phyloP scores from a whole-genome alignment of 2,797 vertebrate genomes.

The Melopsittacus undulatus region DNA sequence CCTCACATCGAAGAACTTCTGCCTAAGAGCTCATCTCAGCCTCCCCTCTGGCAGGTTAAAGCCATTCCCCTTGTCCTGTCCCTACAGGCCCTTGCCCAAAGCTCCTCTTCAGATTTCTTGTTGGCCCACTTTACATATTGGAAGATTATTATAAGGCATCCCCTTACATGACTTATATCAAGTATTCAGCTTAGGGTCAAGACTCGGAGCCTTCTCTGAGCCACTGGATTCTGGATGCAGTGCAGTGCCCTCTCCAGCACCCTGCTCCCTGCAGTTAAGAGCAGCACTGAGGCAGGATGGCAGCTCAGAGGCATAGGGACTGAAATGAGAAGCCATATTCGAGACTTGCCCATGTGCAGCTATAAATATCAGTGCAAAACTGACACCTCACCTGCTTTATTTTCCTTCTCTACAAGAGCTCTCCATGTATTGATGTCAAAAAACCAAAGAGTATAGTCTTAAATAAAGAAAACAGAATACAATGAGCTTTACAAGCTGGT shows the following conservation, averaged over 20 bases:
- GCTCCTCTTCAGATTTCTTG: not conserved
- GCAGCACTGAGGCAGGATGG: not conserved
- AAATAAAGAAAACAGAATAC: constrained; percentile 29
- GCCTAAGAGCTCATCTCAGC: accelerated
- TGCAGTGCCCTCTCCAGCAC: not conserved
- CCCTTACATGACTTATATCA: not conserved
- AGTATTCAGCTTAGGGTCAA: not conserved
- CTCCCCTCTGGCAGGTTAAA: not conserved
- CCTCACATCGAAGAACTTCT: not conserved
- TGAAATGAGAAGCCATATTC: not conserved
- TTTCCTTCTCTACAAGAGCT: not conserved
- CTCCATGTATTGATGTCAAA: not conserved
- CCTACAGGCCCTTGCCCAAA: not conserved
- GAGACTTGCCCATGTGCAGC: not conserved
- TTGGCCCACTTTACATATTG: not conserved
- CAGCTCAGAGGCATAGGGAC: accelerated
- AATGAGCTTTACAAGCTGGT: constrained; percentile 37
- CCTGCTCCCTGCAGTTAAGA: not conserved
- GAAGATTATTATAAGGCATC: not conserved
- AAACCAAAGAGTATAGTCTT: not conserved
- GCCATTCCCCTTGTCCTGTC: not conserved
- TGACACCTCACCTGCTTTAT: not conserved
- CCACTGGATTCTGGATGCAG: not conserved
- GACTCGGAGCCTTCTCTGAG: not conserved
- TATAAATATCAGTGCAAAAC: not conserved